Conservation (phyloP, 2,888 invertebrate species). For the Leptothorax acervorum region DNA sequence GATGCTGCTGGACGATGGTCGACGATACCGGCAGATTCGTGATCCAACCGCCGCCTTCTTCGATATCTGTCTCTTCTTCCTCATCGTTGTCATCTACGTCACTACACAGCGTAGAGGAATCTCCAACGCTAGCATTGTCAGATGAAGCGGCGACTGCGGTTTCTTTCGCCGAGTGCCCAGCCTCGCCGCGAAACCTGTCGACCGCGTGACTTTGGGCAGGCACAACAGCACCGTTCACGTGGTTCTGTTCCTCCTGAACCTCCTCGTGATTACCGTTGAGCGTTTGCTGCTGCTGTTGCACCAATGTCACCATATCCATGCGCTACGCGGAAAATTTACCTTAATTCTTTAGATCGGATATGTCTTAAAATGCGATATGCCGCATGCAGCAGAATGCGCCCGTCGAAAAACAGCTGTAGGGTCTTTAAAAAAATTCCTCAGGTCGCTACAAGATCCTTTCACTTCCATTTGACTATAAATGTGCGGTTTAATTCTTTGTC, state of each 20-base stretch:
- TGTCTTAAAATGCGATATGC: not conserved
- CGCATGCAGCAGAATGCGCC: not conserved
- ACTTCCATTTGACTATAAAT: not conserved
- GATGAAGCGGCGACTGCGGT: constrained; percentile 33
- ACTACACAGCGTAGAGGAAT: constrained; percentile 71
- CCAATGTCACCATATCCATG: constrained; percentile 74
- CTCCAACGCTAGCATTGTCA: constrained; percentile 59
- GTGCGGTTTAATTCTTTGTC: not conserved
- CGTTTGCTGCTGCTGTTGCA: constrained; percentile 68
- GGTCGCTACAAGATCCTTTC: no score
- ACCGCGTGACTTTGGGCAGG: not conserved
- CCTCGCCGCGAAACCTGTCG: constrained; percentile 28
- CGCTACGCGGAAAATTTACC: constrained; percentile 42
- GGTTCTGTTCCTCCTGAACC: constrained; percentile 57
- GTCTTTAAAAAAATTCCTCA: not conserved
- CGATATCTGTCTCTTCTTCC: constrained; percentile 66
- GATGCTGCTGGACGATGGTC: constrained; percentile 63
- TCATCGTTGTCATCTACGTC: constrained; percentile 69
- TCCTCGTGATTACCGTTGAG: constrained; percentile 54
- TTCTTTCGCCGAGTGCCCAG: constrained; percentile 12
- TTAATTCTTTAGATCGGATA: not conserved
- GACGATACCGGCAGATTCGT: constrained; percentile 63
- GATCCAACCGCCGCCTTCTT: constrained; percentile 66
- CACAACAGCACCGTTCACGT: not conserved
- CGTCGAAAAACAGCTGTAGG: not conserved